Evolutionary conservation across 2,888 invertebrate genomes (phyloP).

Genomic region (Bruchidius siliquastri): DNA sequence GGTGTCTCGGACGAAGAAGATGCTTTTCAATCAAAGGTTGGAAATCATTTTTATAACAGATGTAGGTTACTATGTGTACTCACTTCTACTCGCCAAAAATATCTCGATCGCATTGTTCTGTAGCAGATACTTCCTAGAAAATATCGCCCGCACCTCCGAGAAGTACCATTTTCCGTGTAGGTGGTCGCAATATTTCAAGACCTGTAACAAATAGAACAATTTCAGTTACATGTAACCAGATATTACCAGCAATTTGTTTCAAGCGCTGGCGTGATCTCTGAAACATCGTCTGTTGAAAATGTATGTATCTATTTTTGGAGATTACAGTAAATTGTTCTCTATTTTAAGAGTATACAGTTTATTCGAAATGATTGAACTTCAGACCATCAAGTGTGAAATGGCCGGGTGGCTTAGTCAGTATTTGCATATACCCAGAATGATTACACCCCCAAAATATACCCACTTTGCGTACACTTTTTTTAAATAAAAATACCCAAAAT

Average conservation of each 20-base stretch:
- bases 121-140: constrained; percentile 91
- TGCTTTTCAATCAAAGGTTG: too few relatives aligned
- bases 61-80: constrained; percentile 52
- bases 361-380: too few relatives aligned
- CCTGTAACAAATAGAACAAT: constrained; percentile 57
- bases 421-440: too few relatives aligned
- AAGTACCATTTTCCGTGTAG: constrained; percentile 99
- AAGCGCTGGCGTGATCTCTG: neutral
- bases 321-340: neutral
- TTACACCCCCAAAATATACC: too few relatives aligned
- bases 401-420: too few relatives aligned
- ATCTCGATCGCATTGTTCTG: constrained; percentile 98
- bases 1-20: too few relatives aligned
- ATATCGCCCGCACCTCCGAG: constrained; percentile 97
- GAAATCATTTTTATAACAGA: too few relatives aligned
- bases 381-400: too few relatives aligned
- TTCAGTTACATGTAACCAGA: neutral
- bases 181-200: constrained; percentile 95
- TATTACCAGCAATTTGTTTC: neutral
- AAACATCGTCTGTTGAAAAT: neutral
- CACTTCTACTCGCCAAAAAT: constrained; percentile 97
- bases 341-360: neutral
- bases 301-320: neutral
- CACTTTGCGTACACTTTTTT: too few relatives aligned
- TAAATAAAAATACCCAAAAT: too few relatives aligned